These are phyloP conservation scores for Ardeotis arabs DNA, from an alignment of 2,113 vertebrate genomes.

Conservation along the genomic window DNA sequence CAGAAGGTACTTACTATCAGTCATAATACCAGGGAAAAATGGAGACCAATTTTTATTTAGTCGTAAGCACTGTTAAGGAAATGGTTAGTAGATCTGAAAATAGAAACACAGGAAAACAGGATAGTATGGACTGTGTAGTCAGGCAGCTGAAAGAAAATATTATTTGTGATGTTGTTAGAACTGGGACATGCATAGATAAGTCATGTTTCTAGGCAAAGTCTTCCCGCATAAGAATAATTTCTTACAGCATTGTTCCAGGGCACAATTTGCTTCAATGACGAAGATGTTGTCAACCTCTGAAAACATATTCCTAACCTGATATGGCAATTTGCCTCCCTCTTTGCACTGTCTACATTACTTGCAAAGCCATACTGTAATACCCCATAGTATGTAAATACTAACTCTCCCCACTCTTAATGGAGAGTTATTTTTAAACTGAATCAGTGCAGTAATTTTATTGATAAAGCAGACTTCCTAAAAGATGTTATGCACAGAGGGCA, in stretches of 20 bases:
- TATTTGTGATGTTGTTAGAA: background rate
- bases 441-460: background rate
- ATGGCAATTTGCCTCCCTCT: background rate
- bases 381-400: background rate
- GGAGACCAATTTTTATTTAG: background rate
- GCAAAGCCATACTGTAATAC: background rate
- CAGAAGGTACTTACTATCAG: background rate
- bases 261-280: background rate
- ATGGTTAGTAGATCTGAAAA: background rate
- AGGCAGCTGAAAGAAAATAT: background rate
- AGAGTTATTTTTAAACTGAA: background rate
- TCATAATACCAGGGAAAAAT: background rate
- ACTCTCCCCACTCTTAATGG: background rate
- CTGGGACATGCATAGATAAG: background rate
- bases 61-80: background rate
- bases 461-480: background rate
- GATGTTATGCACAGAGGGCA: background rate
- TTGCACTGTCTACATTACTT: background rate
- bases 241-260: background rate
- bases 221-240: background rate
- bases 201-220: background rate
- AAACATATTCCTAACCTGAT: background rate
- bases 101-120: background rate
- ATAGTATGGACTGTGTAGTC: background rate
- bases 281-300: background rate